phyloP scores from a whole-genome alignment of 2,797 vertebrate genomes.

The Pseudochromis fuscus region DNA sequence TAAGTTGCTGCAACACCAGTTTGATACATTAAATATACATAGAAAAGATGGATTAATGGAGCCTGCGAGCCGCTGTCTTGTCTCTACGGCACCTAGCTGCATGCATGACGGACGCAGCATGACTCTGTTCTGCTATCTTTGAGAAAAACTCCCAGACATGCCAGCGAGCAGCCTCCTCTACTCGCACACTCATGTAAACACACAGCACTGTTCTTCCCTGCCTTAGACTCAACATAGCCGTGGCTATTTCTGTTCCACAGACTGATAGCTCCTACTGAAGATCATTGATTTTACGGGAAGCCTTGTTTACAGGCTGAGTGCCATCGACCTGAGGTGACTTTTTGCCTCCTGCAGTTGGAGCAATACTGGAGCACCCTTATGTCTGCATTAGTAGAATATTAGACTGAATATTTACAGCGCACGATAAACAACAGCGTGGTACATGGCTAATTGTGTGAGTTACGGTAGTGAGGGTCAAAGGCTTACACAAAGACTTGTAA shows the following conservation, averaged over 20 bases:
- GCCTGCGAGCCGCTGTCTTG: constrained; percentile 49
- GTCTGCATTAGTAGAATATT: constrained; percentile 89
- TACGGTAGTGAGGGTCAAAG: constrained; percentile 44
- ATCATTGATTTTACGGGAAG: constrained; percentile 99
- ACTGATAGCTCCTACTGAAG: constrained; percentile 95
- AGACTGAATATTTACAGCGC: constrained; percentile 70
- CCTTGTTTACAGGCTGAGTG: constrained; percentile 99
- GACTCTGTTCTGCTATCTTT: constrained; percentile 70
- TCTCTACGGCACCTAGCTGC: constrained; percentile 22
- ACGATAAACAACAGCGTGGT: constrained; percentile 59
- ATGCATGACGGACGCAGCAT: constrained; percentile 56
- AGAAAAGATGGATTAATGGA: constrained; percentile 29
- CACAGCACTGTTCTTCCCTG: constrained; percentile 65
- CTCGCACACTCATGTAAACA: constrained; percentile 74
- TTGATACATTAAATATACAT: constrained; percentile 12
- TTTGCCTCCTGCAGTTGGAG: constrained; percentile 96
- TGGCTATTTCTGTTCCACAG: constrained; percentile 90
- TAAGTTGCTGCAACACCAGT: constrained; percentile 27
- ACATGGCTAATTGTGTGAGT: constrained; percentile 63
- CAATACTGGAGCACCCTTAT: constrained; percentile 80
- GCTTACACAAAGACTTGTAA: too few relatives aligned
- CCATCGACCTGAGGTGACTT: constrained; percentile 99
- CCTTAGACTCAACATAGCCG: constrained; percentile 85
- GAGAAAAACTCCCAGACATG: constrained; percentile 73
- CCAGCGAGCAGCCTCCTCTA: constrained; percentile 61